Percentiles rank a stretch among this genome's conserved stretches.
These are phyloP conservation scores for Menidia menidia DNA, from an alignment of 2,797 vertebrate genomes.

Conservation along the genomic window DNA sequence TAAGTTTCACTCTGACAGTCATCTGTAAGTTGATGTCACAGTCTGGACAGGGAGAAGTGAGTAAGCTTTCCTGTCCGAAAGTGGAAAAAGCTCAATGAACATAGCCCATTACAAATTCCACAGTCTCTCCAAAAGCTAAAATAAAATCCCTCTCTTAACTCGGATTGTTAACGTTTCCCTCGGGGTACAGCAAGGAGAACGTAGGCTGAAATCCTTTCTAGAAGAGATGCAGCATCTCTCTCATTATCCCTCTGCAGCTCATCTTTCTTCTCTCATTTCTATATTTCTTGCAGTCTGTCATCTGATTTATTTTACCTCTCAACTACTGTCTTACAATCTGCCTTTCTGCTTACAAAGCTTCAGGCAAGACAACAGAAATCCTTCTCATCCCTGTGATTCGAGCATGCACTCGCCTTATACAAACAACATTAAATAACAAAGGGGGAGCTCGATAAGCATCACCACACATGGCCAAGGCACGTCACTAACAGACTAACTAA, in stretches of 20 bases:
- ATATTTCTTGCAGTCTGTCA: constrained; percentile 34
- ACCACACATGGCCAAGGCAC: constrained; percentile 7
- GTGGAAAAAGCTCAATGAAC: constrained; percentile 55
- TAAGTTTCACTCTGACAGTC: constrained; percentile 43
- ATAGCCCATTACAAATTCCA: constrained; percentile 52
- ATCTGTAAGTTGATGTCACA: constrained; percentile 55
- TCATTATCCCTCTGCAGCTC: constrained; percentile 27
- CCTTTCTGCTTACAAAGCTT: constrained; percentile 18
- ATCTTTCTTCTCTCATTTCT: constrained; percentile 26
- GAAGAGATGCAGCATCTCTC: neutral
- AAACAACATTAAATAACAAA: constrained; percentile 61
- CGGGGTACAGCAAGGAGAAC: constrained; percentile 17
- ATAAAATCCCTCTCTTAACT: constrained; percentile 23
- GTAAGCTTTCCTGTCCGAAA: constrained; percentile 55
- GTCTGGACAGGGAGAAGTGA: constrained; percentile 66
- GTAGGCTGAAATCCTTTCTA: constrained; percentile 26
- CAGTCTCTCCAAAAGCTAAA: constrained; percentile 44
- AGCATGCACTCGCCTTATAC: constrained; percentile 39
- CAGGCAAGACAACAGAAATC: constrained; percentile 47
- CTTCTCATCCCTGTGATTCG: constrained; percentile 45
- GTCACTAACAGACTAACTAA: constrained; percentile 18
- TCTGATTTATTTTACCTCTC: constrained; percentile 5
- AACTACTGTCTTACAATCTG: constrained; percentile 5
- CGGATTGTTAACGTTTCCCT: constrained; percentile 19
- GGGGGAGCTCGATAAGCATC: constrained; percentile 54